Percentiles rank a stretch among this genome's conserved stretches.
Evolutionary conservation across 2,888 invertebrate genomes (phyloP).

Genomic region (Mamestra brassicae): DNA sequence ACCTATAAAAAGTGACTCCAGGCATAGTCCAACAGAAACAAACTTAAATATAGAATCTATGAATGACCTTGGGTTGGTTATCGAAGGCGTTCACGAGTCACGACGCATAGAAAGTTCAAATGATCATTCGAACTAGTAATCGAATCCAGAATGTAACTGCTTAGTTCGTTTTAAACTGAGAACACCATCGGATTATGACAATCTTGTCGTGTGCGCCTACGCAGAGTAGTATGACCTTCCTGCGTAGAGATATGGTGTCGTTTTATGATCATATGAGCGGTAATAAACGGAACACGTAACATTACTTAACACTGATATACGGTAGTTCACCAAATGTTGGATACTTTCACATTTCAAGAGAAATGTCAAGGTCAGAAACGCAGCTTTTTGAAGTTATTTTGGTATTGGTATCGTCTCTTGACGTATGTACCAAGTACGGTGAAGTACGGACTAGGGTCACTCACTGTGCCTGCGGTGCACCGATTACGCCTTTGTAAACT

Average conservation of each 20-base stretch:
- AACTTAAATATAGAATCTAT: constrained; percentile 50
- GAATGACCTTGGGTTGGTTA: constrained; percentile 59
- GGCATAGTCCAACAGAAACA: constrained; percentile 19
- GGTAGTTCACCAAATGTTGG: constrained; percentile 67
- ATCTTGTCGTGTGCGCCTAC: constrained; percentile 58
- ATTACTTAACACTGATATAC: constrained; percentile 74
- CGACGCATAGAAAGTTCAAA: constrained; percentile 63
- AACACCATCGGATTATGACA: constrained; percentile 35
- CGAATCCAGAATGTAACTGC: constrained; percentile 56
- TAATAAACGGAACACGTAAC: constrained; percentile 74
- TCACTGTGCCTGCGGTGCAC: constrained; percentile 6
- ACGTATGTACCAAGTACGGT: background rate
- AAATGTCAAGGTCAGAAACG: constrained; percentile 67
- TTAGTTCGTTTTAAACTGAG: constrained; percentile 31
- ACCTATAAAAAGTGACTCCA: constrained; percentile 4
- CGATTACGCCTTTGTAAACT: constrained; percentile 38
- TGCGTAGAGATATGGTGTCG: constrained; percentile 56
- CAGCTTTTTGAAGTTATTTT: constrained; percentile 28
- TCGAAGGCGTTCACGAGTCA: constrained; percentile 54
- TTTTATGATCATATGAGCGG: constrained; percentile 65
- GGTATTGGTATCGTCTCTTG: background rate
- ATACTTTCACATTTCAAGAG: constrained; percentile 71
- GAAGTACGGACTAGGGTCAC: constrained; percentile 2
- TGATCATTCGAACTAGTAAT: constrained; percentile 58
- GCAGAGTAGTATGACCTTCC: constrained; percentile 51